These are phyloP conservation scores for Agonopterix alstromeriana DNA, from an alignment of 2,888 invertebrate species.

Conservation along the genomic window DNA sequence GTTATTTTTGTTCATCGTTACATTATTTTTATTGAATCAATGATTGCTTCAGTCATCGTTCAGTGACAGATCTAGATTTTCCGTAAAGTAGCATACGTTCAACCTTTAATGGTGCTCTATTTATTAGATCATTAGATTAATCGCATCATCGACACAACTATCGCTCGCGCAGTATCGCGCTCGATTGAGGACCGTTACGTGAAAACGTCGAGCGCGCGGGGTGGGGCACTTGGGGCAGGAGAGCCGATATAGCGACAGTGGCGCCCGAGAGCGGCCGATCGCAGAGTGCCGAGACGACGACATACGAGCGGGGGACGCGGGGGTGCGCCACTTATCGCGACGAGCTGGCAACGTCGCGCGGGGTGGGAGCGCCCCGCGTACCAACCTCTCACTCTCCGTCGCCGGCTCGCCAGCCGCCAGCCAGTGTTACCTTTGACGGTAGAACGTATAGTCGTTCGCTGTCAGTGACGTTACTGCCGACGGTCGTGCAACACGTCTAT, in stretches of 20 bases:
- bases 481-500: constrained; percentile 75
- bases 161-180: constrained; percentile 69
- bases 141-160: constrained; percentile 52
- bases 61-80: too few species aligned
- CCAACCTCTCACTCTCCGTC: constrained; percentile 79
- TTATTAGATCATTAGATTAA: constrained; percentile 39
- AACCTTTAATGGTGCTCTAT: constrained; percentile 23
- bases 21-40: constrained; percentile 4
- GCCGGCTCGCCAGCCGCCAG: constrained; percentile 68
- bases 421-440: constrained; percentile 80
- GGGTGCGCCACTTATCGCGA: constrained; percentile 75
- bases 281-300: constrained; percentile 67
- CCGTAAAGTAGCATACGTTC: too few species aligned
- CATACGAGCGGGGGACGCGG: constrained; percentile 66
- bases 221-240: constrained; percentile 42
- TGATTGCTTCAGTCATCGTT: not conserved
- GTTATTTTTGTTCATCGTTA: constrained; percentile 15
- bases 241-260: constrained; percentile 63
- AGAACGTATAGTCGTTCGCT: constrained; percentile 69
- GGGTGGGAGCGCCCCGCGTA: constrained; percentile 73
- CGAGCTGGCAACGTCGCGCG: constrained; percentile 75
- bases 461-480: constrained; percentile 72
- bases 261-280: constrained; percentile 66
- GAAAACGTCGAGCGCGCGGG: constrained; percentile 69
- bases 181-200: constrained; percentile 73